Base-by-base conservation (phyloP, 2,113 vertebrate genomes). In the Heloderma charlesbogerti region DNA sequence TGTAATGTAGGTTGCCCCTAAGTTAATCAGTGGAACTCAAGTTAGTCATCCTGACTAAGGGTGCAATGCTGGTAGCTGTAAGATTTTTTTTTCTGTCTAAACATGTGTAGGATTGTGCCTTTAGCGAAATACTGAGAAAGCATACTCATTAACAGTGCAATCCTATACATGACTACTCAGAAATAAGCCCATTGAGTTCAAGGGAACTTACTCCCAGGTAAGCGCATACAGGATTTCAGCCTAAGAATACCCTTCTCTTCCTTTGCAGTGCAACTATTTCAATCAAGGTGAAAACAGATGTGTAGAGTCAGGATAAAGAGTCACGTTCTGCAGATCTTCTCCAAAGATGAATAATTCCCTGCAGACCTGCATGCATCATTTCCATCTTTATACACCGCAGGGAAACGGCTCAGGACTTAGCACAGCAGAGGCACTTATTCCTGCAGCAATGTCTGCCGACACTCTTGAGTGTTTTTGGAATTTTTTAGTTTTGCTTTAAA, bases 231-330 rank as follows among this genome's bases (percentile, higher is more conserved):
- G 74, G n/a, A 43, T 4, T 87, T 91, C 94, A 89, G 78, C 89
- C 67, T 66, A 88, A 95, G 87, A 81, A 80, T 94, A 85, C 31
- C 92, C 93, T 95, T 90, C 74, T 72, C 40, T 87, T 95, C 90
- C 85, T 88, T 74, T 37, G 89, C 57, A 82, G 72, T 86, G 57
- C 60, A 93, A 89, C 69, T 84, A 91, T 91, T 88, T 78, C 92
- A 96, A 92, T 87, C 89, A 89, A 86, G 89, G 88, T 85, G 86
- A 93, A 93, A 95, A 94, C 85, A 95, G 90, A 86, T 85, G 16
- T 22, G 60, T 93, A 48, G 13, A 3, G 18, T 87, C 84, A 31
- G 13, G 89, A 86, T 51, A 82, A 90, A 88, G 7, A 18, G 7
- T 78, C 40, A 60, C 84, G 51, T 3, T 84, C 69, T 91, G 25